Evolutionary conservation across 1,140 invertebrate species (phyloP).

Genomic region (Lepidurus apus): DNA sequence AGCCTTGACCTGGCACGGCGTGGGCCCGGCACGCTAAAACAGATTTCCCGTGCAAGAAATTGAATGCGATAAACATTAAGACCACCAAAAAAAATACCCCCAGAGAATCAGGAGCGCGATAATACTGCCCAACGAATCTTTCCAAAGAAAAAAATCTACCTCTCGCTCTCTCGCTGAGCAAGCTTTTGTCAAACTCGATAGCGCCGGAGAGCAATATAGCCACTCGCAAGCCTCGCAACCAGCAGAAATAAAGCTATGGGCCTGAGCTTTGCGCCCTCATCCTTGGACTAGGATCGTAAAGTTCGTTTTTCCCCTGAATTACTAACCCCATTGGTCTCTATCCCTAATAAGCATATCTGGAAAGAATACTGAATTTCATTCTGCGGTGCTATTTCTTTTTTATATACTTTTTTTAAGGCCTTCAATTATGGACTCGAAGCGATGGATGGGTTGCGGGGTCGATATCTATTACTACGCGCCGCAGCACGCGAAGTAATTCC

Average conservation of each 20-base stretch:
- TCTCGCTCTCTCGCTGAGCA: not conserved
- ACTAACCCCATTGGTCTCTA: not conserved
- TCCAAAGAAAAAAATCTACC: not conserved
- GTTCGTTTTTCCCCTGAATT: not conserved
- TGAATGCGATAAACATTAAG: not conserved
- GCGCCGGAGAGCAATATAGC: not conserved
- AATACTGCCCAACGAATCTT: not conserved
- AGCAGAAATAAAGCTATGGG: not conserved
- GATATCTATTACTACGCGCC: not conserved
- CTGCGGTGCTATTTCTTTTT: not conserved
- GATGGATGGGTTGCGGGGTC: not conserved
- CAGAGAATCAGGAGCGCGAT: not conserved
- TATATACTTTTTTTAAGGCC: not conserved
- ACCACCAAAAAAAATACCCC: not conserved
- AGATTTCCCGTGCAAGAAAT: not conserved
- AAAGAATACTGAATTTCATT: not conserved
- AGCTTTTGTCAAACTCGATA: not conserved
- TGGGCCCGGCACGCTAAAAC: not conserved
- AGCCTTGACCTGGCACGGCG: not conserved
- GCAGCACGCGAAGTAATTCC: not conserved
- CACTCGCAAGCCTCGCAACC: not conserved
- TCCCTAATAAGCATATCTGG: not conserved
- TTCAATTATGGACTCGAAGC: slow-evolving; percentile 4
- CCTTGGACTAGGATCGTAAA: not conserved
- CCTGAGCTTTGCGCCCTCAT: not conserved